Evolutionary conservation across 2,888 invertebrate species (phyloP).

Genomic region (Cryptus armator): DNA sequence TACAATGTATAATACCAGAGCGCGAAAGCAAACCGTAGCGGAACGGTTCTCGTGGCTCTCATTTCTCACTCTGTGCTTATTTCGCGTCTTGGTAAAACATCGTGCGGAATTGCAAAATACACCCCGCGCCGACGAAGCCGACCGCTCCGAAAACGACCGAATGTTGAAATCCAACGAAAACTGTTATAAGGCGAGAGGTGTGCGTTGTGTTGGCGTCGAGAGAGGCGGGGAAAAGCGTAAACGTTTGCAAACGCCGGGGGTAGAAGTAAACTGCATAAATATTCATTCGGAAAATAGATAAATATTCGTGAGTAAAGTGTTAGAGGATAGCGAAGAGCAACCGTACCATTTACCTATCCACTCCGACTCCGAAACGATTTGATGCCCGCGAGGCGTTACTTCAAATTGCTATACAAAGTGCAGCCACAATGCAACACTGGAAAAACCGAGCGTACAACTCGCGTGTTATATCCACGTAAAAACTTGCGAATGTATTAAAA

Average conservation of each 20-base stretch:
- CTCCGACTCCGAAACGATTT: conserved; percentile 16
- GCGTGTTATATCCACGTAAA: no score
- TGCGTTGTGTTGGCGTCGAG: conserved; percentile 16
- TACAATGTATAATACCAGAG: background rate
- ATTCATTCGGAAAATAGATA: conserved; percentile 76
- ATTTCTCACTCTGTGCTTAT: background rate
- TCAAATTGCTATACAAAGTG: no score
- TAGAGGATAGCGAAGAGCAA: conserved; percentile 1
- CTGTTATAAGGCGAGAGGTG: background rate
- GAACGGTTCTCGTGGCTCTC: background rate
- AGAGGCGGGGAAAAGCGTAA: background rate
- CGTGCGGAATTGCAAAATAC: conserved; percentile 73
- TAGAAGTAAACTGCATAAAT: conserved; percentile 73
- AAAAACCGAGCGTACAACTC: background rate
- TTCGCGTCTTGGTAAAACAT: conserved; percentile 58
- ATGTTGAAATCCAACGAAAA: conserved; percentile 2
- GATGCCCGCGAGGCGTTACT: background rate
- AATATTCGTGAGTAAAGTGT: conserved; percentile 70
- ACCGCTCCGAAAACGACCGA: conserved; percentile 32
- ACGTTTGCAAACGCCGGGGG: conserved; percentile 17
- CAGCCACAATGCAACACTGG: no score
- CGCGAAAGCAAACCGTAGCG: conserved; percentile 10
- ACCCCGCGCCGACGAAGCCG: conserved; percentile 20
- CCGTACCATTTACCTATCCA: conserved; percentile 40
- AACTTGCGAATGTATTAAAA: no score